Base-by-base conservation (phyloP, 2,888 invertebrate genomes). In the Blomia tropicalis region DNA sequence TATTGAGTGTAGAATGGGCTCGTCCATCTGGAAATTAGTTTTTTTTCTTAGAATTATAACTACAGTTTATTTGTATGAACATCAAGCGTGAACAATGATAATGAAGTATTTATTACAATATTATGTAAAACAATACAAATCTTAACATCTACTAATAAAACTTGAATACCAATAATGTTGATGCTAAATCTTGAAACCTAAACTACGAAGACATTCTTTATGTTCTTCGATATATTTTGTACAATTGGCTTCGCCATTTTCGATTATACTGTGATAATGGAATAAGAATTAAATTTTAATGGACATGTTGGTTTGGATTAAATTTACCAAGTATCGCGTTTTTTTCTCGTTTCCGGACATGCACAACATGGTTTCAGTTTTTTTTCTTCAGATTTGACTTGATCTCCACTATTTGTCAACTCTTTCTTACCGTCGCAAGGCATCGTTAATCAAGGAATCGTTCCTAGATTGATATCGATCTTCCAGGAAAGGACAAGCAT, bases 1-100 rank as follows among this genome's bases (percentile, higher is more conserved):
- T 98, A 74, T 79, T 98, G 60, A 90, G 83, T 75, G 98, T 95
- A n/a, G 95, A 96, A 77, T 96, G 95, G 95, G 93, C 95, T 0
- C 95, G 92, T 44, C 64, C 64, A 36, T 63, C 63, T n/a, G 27
- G 27, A 5, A 61, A 61, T 30, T 61, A 61, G 19, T 61, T 32
- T 41, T 11, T 36, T 60, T 23, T 5, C 14, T 14, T n/a, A n/a
- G n/a, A n/a, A n/a, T n/a, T n/a, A 27, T 36, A n/a, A 32, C 1
- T 58, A n/a, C 2, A n/a, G 7, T 11, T 22, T 7, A 44, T 44
- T 22, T n/a, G n/a, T 19, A 11, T 11, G n/a, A 44, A 11, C 44
- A 32, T 32, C 32, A 32, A 32, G 5, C 14, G 14, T 32, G 19
- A n/a, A 4, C 23, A 19, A 47, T 47, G n/a, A 22, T 4, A 47